Conservation (phyloP, 37 sponge, comb jelly and placozoan species). For the Petrosia ficiformis region DNA sequence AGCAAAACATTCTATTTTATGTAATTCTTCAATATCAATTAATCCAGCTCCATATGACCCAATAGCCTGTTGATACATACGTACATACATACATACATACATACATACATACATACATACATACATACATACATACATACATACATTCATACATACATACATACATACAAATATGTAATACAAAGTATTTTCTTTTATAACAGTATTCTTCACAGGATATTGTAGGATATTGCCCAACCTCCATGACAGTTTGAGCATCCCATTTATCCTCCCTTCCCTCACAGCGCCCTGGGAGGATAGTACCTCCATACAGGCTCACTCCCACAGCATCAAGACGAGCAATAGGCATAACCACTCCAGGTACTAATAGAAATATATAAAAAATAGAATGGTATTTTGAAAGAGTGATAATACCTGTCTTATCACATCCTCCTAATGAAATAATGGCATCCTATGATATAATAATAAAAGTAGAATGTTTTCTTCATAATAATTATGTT, state of each 20-base stretch:
- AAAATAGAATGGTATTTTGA: background rate
- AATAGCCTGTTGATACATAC: constrained; percentile 44
- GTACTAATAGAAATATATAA: constrained; percentile 29
- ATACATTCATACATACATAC: no score
- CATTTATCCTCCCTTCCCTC: constrained; percentile 26
- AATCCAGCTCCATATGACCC: constrained; percentile 74
- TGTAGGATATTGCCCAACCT: constrained; percentile 32
- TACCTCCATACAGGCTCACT: constrained; percentile 63
- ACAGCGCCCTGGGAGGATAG: constrained; percentile 65
- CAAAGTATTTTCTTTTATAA: no score
- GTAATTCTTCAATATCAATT: constrained; percentile 74
- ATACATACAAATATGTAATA: no score
- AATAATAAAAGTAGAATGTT: background rate
- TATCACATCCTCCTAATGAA: constrained; percentile 71
- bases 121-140: no score
- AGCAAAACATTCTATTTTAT: constrained; percentile 45
- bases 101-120: no score
- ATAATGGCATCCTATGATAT: constrained; percentile 57
- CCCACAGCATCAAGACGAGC: constrained; percentile 71
- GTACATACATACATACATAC: no score
- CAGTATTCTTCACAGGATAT: background rate
- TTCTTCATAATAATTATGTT: background rate
- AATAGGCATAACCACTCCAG: constrained; percentile 75
- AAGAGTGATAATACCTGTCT: constrained; percentile 28
- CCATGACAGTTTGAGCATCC: constrained; percentile 68